phyloP scores from a whole-genome alignment of 2,797 vertebrate genomes.

The Tapera naevia region DNA sequence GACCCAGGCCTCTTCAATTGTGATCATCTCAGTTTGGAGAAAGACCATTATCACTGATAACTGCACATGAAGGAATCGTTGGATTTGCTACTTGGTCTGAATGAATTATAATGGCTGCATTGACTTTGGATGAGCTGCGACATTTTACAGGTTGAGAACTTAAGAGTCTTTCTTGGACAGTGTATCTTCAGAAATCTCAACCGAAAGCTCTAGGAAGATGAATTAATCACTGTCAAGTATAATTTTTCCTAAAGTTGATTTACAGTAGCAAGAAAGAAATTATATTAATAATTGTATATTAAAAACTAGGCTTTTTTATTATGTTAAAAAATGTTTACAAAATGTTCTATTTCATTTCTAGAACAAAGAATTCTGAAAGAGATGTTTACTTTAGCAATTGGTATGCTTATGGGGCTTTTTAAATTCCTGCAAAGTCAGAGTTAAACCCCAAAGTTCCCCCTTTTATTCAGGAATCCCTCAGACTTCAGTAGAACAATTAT shows the following conservation, averaged over 20 bases:
- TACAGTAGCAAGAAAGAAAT: constrained; percentile 47
- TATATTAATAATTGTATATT: constrained; percentile 51
- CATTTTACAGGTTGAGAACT: neutral
- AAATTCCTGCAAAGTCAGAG: neutral
- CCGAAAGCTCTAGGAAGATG: neutral
- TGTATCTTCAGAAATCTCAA: constrained; percentile 12
- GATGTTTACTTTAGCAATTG: neutral
- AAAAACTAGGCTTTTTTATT: neutral
- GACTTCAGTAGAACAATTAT: neutral
- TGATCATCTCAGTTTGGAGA: neutral
- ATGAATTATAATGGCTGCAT: neutral
- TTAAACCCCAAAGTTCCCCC: neutral
- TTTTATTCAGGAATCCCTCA: neutral
- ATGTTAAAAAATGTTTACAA: constrained; percentile 38
- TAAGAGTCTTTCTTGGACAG: neutral
- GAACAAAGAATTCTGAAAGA: neutral
- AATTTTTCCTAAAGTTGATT: constrained; percentile 47
- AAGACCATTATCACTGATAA: neutral
- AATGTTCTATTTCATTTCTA: neutral
- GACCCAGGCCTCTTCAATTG: neutral
- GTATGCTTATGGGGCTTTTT: neutral
- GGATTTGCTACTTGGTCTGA: neutral
- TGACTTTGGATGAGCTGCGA: neutral
- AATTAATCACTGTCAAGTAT: constrained; percentile 25
- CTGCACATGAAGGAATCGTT: neutral